phyloP scores from a whole-genome alignment of 1,140 invertebrate species.

The Ptiloglossa arizonensis region DNA sequence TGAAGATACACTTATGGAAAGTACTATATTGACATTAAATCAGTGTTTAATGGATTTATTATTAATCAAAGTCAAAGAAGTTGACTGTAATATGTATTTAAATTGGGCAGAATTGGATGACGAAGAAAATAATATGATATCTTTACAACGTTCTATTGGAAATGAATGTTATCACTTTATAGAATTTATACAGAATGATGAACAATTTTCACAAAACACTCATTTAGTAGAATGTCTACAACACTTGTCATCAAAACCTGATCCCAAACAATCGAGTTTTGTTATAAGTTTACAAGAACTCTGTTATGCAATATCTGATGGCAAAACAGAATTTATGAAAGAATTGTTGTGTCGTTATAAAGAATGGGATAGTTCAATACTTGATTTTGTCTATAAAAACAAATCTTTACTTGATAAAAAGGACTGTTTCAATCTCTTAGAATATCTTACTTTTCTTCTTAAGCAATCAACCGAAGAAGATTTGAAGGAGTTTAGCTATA shows the following conservation, averaged over 20 bases:
- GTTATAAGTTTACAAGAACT: conserved; percentile 66
- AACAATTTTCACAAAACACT: conserved; percentile 52
- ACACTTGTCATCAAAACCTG: conserved; percentile 68
- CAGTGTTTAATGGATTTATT: conserved; percentile 66
- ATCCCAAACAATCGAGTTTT: conserved; percentile 21
- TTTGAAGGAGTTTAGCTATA: conserved; percentile 59
- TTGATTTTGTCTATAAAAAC: conserved; percentile 58
- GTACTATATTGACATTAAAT: conserved; percentile 53
- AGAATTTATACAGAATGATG: conserved; percentile 58
- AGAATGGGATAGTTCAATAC: conserved; percentile 68
- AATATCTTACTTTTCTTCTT: conserved; percentile 68
- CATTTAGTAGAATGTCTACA: conserved; percentile 67
- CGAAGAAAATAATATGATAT: conserved; percentile 62
- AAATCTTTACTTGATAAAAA: conserved; percentile 53
- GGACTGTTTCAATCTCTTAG: conserved; percentile 64
- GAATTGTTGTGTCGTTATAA: conserved; percentile 69
- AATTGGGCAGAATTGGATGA: conserved; percentile 74
- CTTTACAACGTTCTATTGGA: conserved; percentile 73
- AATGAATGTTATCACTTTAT: conserved; percentile 70
- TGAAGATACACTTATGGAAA: conserved; percentile 32
- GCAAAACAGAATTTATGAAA: conserved; percentile 56
- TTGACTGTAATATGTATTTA: conserved; percentile 73
- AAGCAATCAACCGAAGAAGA: conserved; percentile 42
- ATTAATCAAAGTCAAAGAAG: conserved; percentile 68
- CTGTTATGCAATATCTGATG: conserved; percentile 37